These are phyloP conservation scores for Ceryle rudis DNA, from an alignment of 2,797 vertebrate species.

Conservation along the genomic window DNA sequence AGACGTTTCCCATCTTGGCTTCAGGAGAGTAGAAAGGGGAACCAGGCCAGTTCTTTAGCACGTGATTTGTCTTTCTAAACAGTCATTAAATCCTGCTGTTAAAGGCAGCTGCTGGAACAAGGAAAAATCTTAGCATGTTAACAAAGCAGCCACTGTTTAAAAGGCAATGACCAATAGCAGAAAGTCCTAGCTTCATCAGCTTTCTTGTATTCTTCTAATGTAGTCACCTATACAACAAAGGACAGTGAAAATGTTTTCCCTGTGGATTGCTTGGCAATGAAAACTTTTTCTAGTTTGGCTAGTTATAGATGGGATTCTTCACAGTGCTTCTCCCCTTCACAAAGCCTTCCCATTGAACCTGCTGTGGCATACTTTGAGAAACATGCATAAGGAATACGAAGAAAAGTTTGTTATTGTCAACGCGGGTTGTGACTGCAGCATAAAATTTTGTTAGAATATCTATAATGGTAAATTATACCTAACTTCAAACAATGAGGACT, in stretches of 20 bases:
- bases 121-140: background rate
- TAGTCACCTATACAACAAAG: background rate
- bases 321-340: background rate
- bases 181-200: background rate
- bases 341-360: accelerated
- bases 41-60: background rate
- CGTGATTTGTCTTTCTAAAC: background rate
- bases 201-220: background rate
- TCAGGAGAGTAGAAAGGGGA: background rate
- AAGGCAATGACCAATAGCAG: background rate
- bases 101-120: background rate
- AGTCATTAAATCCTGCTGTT: background rate
- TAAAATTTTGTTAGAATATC: accelerated
- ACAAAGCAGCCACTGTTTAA: background rate
- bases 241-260: background rate
- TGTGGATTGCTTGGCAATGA: accelerated
- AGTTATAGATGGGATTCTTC: background rate
- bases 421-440: background rate
- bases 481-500: background rate
- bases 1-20: background rate
- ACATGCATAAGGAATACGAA: accelerated
- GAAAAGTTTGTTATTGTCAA: background rate
- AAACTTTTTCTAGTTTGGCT: background rate
- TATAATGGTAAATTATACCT: background rate
- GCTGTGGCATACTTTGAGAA: background rate